A percentile compares a stretch with the other conserved stretches of the same genome.
Conservation (phyloP, 2,113 vertebrate species). For the Triplophysa rosa region DNA sequence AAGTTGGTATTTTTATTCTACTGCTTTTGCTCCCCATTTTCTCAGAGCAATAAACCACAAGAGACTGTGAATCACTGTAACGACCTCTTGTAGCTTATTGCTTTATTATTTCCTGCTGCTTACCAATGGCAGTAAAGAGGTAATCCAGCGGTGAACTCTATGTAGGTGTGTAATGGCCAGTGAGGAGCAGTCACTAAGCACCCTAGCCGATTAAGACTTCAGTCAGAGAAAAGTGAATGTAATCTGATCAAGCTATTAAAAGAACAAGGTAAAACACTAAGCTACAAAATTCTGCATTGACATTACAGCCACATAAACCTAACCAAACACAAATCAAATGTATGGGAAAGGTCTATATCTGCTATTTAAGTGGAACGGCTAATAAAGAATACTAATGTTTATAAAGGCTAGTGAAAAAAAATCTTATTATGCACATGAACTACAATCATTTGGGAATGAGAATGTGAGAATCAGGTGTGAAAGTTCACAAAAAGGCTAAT, state of each 20-base stretch:
- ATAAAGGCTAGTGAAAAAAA: no score
- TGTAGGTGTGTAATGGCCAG: not conserved
- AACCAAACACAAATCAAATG: not conserved
- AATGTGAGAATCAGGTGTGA: not conserved
- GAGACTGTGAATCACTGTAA: no score
- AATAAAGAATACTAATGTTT: not conserved
- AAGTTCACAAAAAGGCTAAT: no score
- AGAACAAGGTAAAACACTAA: constrained; percentile 56
- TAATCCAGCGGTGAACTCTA: not conserved
- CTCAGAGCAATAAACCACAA: no score
- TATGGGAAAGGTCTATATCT: not conserved
- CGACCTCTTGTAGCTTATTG: no score
- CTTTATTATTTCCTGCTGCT: not conserved
- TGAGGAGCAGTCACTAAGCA: constrained; percentile 29
- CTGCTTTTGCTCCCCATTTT: no score
- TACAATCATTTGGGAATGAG: no score
- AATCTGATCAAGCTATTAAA: constrained; percentile 70
- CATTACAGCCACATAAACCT: not conserved
- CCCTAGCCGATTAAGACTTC: constrained; percentile 57
- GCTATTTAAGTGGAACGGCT: not conserved
- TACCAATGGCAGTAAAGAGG: not conserved
- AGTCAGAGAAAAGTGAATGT: constrained; percentile 62
- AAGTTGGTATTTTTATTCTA: no score
- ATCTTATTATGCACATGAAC: no score
- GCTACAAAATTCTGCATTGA: not conserved